Percentiles rank a stretch among this genome's conserved stretches.
These are phyloP conservation scores for Phrynosoma blainvillii DNA, from an alignment of 2,113 vertebrate genomes.

Conservation along the genomic window DNA sequence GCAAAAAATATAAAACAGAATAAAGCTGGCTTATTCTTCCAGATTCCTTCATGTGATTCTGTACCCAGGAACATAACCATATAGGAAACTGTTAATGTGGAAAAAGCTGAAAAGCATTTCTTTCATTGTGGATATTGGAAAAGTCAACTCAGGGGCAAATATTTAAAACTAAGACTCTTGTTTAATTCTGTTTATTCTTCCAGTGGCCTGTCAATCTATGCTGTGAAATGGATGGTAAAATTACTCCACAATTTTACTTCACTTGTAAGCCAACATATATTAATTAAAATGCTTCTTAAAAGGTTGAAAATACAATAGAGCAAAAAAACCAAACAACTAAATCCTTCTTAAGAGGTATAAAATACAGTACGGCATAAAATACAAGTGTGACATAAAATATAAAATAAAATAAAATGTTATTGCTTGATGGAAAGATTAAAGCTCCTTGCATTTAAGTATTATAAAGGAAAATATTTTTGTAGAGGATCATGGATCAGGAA, in stretches of 20 bases:
- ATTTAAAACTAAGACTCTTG: not conserved
- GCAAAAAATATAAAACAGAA: conserved; percentile 34
- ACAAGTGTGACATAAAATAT: too few species aligned
- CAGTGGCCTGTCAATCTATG: not conserved
- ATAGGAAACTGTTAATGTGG: not conserved
- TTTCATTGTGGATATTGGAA: not conserved
- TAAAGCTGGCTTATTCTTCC: not conserved
- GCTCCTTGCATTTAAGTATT: not conserved
- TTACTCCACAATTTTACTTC: not conserved
- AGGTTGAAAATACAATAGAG: too few species aligned
- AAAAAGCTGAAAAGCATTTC: not conserved
- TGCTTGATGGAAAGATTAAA: not conserved
- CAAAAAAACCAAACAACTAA: too few species aligned
- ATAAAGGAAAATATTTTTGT: not conserved
- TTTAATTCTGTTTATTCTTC: not conserved
- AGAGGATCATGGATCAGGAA: not conserved
- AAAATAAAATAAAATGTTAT: too few species aligned
- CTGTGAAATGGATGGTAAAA: not conserved
- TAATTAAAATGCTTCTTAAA: too few species aligned
- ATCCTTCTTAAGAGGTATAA: too few species aligned
- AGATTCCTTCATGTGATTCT: not conserved
- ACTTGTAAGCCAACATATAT: too few species aligned
- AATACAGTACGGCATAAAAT: too few species aligned
- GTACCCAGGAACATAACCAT: not conserved
- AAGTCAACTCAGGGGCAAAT: not conserved